Percentiles rank a stretch among this genome's conserved stretches.
Evolutionary conservation across 2,113 vertebrate genomes (phyloP).

Genomic region (Perccottus glenii): DNA sequence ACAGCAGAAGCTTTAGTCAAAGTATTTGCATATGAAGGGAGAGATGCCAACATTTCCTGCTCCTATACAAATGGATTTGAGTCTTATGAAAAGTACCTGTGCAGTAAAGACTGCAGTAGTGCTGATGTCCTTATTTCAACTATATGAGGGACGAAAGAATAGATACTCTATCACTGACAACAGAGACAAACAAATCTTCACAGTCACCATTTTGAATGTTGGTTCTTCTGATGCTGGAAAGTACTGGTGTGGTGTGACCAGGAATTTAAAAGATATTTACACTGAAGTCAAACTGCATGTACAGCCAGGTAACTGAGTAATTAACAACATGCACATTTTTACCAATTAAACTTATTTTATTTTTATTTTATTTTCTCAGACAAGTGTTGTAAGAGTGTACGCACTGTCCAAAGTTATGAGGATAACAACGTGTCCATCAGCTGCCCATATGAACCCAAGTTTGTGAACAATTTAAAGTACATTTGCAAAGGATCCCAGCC

Average conservation of each 20-base stretch:
- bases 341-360: not conserved
- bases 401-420: not conserved
- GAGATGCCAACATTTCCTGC: conserved; percentile 17
- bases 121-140: conserved; percentile 26
- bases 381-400: conserved; percentile 31
- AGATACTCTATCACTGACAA: conserved; percentile 31
- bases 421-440: conserved; percentile 16
- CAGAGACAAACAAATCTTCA: not conserved
- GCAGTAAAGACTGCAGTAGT: not conserved
- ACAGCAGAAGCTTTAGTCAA: not conserved
- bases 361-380: conserved; percentile 35
- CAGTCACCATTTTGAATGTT: conserved; percentile 20
- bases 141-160: not conserved
- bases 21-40: conserved; percentile 25
- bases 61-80: conserved; percentile 1
- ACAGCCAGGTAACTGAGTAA: conserved; percentile 6
- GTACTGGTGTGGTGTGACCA: conserved; percentile 52
- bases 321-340: not conserved
- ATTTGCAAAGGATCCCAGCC: conserved; percentile 30
- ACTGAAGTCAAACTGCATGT: conserved; percentile 31
- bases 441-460: not conserved
- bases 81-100: conserved; percentile 48
- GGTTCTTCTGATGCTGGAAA: not conserved
- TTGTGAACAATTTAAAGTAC: conserved; percentile 33
- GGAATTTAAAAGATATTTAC: conserved; percentile 5